These are phyloP conservation scores for Fistularia commersonii DNA, from an alignment of 2,797 vertebrate genomes.

Conservation along the genomic window DNA sequence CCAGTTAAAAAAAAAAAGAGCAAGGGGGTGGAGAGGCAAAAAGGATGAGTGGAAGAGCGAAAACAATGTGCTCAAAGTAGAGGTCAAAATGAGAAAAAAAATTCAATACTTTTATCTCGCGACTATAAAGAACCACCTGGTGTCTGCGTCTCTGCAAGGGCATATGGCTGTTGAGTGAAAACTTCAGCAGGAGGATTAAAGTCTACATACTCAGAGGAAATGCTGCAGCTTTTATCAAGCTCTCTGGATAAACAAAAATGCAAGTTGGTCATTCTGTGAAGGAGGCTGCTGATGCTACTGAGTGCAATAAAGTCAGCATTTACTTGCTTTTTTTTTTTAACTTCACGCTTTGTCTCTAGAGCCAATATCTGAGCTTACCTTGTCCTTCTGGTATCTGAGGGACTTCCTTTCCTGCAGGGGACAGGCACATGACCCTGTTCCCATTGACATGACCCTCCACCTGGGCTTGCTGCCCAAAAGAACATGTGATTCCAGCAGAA, in stretches of 20 bases:
- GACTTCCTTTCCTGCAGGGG: constrained; percentile 85
- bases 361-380: constrained; percentile 70
- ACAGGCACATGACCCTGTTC: constrained; percentile 86
- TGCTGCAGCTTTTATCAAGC: constrained; percentile 30
- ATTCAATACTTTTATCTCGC: constrained; percentile 54
- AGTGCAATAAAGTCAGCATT: constrained; percentile 16
- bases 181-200: constrained; percentile 56
- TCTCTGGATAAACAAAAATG: constrained; percentile 26
- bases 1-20: background rate
- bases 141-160: constrained; percentile 37
- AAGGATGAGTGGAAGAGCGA: constrained; percentile 12
- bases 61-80: constrained; percentile 31
- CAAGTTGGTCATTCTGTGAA: constrained; percentile 21
- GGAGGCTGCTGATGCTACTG: constrained; percentile 1
- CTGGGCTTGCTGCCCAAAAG: constrained; percentile 86
- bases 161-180: constrained; percentile 37
- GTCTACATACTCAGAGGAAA: constrained; percentile 31
- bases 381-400: constrained; percentile 86
- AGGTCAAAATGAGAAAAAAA: constrained; percentile 41
- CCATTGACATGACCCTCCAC: constrained; percentile 87
- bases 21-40: background rate
- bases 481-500: constrained; percentile 83
- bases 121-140: constrained; percentile 59
- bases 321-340: no score
- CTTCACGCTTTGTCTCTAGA: no score